Base-by-base conservation (phyloP, 2,888 invertebrate genomes). In the Cryptus viduatorius region DNA sequence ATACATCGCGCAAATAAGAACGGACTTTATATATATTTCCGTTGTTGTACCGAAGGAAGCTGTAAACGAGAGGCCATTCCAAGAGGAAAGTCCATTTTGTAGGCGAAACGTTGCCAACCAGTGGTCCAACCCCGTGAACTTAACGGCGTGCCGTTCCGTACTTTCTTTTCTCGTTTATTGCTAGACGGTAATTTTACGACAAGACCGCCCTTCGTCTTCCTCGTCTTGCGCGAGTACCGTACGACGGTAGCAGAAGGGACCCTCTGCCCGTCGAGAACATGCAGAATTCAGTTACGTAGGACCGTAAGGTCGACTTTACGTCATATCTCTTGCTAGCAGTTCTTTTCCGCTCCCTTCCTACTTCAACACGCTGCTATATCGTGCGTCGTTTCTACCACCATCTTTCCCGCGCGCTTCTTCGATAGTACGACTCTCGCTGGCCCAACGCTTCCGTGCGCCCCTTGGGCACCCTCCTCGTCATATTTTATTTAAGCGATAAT, bases 401-500 rank as follows among this genome's bases (percentile, higher is more conserved):
- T 71, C 19, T 77, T 76, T 24, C 67, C 16, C 53, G 31, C 19
- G 19, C 68, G n/a, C 75, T 50, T 48, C 50, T 64, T 37, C 19
- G 29, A 16, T 10, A n/a, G 64, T 48, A 8, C 42, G 48, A 16
- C 48, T 24, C 56, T 73, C 44, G 72, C 56, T 76, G 71, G 61
- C 48, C 73, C 68, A 53, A 31, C 64, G 73, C 16, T 61, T 61
- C 53, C 65, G 64, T 56, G 76, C 84, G 84, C 84, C 86, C 84
- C 77, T 79, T 67, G 86, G 79, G 82, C 79, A 76, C 69, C 79
- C 80, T 82, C 69, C 69, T 73, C 61, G 77, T 86, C 83, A 89
- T 92, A 89, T 91, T 90, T 92, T 92, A 92, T 92, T 92, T 90
- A 92, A 61, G 79, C 85, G 86, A 90, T 92, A 92, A 92, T 92